These are phyloP conservation scores for Zaprionus taronus DNA, from an alignment of 1,140 invertebrate species.

Conservation along the genomic window DNA sequence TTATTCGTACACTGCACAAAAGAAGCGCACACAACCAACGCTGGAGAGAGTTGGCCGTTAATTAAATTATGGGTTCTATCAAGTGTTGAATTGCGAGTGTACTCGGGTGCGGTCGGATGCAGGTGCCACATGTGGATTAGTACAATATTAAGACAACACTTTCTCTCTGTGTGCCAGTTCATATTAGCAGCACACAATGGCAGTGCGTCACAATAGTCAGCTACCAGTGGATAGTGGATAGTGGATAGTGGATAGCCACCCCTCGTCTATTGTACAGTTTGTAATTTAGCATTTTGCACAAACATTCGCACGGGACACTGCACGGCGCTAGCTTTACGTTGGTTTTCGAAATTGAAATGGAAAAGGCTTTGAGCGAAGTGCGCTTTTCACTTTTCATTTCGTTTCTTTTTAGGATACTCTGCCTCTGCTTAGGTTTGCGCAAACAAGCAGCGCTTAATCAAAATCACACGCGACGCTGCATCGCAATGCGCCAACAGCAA, in stretches of 20 bases:
- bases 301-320: conserved; percentile 17
- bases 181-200: conserved; percentile 8
- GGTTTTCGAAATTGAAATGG: background rate
- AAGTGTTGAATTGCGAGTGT: too few relatives aligned
- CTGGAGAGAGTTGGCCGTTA: background rate
- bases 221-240: background rate
- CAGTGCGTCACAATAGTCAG: background rate
- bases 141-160: background rate
- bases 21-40: background rate
- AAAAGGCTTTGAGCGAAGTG: conserved; percentile 14
- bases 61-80: background rate
- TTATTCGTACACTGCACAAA: conserved; percentile 1
- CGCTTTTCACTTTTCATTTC: conserved; percentile 49
- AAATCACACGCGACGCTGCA: conserved; percentile 78
- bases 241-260: too few relatives aligned
- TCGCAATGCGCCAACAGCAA: conserved; percentile 62
- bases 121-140: background rate
- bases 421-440: conserved; percentile 38
- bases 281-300: conserved; percentile 58
- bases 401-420: conserved; percentile 32
- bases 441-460: conserved; percentile 73
- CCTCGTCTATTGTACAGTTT: conserved; percentile 43
- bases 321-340: background rate
- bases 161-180: background rate
- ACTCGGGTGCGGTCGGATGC: too few relatives aligned